These are phyloP conservation scores for Salvelinus alpinus DNA, from an alignment of 2,113 vertebrate species.

Conservation along the genomic window DNA sequence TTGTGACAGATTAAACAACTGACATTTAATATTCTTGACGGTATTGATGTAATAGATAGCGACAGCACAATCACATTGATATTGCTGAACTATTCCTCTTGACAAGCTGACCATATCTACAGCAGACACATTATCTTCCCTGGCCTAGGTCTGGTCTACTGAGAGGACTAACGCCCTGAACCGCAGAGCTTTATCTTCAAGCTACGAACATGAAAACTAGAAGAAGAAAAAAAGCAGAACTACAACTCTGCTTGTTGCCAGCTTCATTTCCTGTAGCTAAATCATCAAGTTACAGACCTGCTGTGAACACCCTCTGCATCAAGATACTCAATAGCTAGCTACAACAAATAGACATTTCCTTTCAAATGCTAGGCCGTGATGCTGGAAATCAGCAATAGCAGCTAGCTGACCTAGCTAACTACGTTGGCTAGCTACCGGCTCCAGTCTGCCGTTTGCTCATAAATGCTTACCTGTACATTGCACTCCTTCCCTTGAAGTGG, in stretches of 20 bases:
- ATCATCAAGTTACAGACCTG: too few species aligned
- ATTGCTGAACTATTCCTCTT: not conserved
- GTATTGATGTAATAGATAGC: not conserved
- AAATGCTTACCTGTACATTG: conserved; percentile 68
- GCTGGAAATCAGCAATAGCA: too few species aligned
- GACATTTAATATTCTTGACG: not conserved
- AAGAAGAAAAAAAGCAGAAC: too few species aligned
- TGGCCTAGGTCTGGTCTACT: too few species aligned
- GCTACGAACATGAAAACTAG: too few species aligned
- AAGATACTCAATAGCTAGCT: not conserved
- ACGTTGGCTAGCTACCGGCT: not conserved
- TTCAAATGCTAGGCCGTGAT: too few species aligned
- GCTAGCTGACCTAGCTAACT: not conserved
- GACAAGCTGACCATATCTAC: not conserved
- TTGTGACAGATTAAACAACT: not conserved
- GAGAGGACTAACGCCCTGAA: too few species aligned
- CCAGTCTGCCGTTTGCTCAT: not conserved
- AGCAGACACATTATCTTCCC: too few species aligned
- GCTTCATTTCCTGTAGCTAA: too few species aligned
- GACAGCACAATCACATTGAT: not conserved
- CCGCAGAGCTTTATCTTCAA: too few species aligned
- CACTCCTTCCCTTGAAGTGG: conserved; percentile 80
- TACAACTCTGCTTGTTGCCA: too few species aligned
- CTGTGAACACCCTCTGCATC: too few species aligned
- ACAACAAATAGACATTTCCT: not conserved